These are phyloP conservation scores for Trissonchulus latispiculum DNA, from an alignment of 2,888 invertebrate genomes.

Conservation along the genomic window DNA sequence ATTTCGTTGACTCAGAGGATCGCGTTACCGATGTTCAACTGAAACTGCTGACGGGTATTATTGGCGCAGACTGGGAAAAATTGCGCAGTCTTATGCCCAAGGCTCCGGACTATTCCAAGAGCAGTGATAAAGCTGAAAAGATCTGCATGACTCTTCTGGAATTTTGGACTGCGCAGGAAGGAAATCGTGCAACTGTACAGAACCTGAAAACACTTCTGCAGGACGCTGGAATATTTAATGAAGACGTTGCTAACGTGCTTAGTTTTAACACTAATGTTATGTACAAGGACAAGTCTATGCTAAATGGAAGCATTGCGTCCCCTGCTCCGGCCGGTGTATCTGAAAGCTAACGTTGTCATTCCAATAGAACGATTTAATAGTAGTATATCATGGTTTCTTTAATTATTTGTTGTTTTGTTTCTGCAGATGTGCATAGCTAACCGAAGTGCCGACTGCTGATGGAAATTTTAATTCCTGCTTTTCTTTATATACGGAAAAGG, in stretches of 20 bases:
- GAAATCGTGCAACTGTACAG: slow-evolving; percentile 14
- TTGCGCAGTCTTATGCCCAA: neutral
- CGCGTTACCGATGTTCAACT: slow-evolving; percentile 4
- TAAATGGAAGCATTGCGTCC: no score
- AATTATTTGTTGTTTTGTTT: no score
- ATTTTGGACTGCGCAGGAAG: slow-evolving; percentile 11
- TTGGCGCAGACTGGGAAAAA: slow-evolving; percentile 17
- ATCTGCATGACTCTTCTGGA: slow-evolving; percentile 8
- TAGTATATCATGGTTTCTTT: no score
- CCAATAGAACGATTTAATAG: no score
- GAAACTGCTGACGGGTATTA: neutral
- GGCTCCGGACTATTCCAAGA: neutral
- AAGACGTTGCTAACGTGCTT: slow-evolving; percentile 19
- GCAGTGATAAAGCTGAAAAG: neutral
- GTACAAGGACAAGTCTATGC: no score
- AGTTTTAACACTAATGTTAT: neutral
- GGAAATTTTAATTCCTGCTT: no score
- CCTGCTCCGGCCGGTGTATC: no score
- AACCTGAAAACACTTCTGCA: slow-evolving; percentile 4
- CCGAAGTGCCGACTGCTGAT: no score
- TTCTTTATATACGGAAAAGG: no score
- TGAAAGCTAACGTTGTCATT: no score
- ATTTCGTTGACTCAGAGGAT: neutral
- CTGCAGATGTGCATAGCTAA: no score
- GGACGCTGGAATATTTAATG: slow-evolving; percentile 20